These are phyloP conservation scores for Drosophila mojavensis DNA, from an alignment of 1,140 invertebrate species.

Conservation along the genomic window DNA sequence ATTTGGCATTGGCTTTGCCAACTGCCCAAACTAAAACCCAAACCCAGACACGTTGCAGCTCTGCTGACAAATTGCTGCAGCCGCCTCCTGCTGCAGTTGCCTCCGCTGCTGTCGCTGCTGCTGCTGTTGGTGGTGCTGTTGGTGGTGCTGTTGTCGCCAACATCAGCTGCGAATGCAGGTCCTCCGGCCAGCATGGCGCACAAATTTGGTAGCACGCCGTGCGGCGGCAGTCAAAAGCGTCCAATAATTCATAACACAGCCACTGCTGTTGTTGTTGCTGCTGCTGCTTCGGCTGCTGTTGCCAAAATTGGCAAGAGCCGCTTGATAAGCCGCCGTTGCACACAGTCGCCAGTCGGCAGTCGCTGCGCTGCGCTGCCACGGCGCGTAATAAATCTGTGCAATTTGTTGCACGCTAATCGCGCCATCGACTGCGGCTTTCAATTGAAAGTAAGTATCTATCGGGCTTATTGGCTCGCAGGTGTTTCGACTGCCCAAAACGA, in stretches of 20 bases:
- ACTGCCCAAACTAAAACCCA: conserved; percentile 69
- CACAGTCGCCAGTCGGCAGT: conserved; percentile 5
- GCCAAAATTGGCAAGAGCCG: conserved; percentile 72
- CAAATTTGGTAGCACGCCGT: conserved; percentile 79
- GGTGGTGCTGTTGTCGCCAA: conserved; percentile 60
- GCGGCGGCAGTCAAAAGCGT: conserved; percentile 80
- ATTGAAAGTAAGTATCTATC: conserved; percentile 70
- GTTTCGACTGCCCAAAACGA: conserved; percentile 57
- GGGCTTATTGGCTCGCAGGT: conserved; percentile 71
- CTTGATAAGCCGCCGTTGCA: conserved; percentile 63
- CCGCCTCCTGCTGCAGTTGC: conserved; percentile 46
- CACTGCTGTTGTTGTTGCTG: conserved; percentile 24
- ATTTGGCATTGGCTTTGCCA: conserved; percentile 79
- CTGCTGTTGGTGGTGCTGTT: conserved; percentile 16
- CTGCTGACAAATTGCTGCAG: conserved; percentile 74
- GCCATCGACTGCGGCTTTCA: conserved; percentile 53
- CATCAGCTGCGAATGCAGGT: conserved; percentile 53
- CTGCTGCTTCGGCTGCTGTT: conserved; percentile 59
- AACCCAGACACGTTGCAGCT: conserved; percentile 70
- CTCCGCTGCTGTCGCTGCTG: conserved; percentile 21
- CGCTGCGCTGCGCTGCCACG: conserved; percentile 18
- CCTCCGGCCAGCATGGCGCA: conserved; percentile 73
- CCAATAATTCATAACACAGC: conserved; percentile 78
- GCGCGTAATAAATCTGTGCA: conserved; percentile 79
- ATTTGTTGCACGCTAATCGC: conserved; percentile 80